A percentile compares a stretch with the other conserved stretches of the same genome.
phyloP scores from a whole-genome alignment of 2,888 invertebrate species.

The Mystacides longicornis region DNA sequence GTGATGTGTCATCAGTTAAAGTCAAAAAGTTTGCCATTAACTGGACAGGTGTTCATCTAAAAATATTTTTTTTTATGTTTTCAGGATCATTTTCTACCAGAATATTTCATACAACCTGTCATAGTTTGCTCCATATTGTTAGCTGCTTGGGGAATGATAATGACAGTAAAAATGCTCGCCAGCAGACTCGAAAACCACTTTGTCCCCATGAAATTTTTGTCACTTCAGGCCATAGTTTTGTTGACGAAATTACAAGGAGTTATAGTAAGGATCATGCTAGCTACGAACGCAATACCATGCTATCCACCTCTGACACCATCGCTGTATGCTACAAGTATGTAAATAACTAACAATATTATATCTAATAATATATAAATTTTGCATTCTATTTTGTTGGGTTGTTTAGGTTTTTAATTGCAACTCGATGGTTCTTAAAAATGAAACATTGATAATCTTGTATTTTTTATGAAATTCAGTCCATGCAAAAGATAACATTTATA shows the following conservation, averaged over 20 bases:
- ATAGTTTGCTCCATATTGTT: slow-evolving; percentile 57
- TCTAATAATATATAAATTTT: too few species aligned
- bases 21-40: too few species aligned
- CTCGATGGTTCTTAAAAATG: too few species aligned
- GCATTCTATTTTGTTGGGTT: too few species aligned
- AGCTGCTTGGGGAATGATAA: slow-evolving; percentile 62
- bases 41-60: too few species aligned
- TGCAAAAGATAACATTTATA: too few species aligned
- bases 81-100: slow-evolving; percentile 35
- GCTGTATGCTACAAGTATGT: slow-evolving; percentile 61
- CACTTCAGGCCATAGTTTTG: slow-evolving; percentile 57
- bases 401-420: too few species aligned
- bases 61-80: slow-evolving; percentile 18
- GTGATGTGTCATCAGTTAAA: too few species aligned
- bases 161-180: slow-evolving; percentile 51
- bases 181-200: slow-evolving; percentile 35
- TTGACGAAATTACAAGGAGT: slow-evolving; percentile 62
- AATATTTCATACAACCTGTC: slow-evolving; percentile 56
- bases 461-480: too few species aligned
- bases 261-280: slow-evolving; percentile 49
- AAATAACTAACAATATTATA: neutral
- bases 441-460: too few species aligned
- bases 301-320: slow-evolving; percentile 56
- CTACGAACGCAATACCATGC: slow-evolving; percentile 52
- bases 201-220: slow-evolving; percentile 47